These are phyloP conservation scores for Ochropacha duplaris DNA, from an alignment of 2,888 invertebrate species.

Conservation along the genomic window DNA sequence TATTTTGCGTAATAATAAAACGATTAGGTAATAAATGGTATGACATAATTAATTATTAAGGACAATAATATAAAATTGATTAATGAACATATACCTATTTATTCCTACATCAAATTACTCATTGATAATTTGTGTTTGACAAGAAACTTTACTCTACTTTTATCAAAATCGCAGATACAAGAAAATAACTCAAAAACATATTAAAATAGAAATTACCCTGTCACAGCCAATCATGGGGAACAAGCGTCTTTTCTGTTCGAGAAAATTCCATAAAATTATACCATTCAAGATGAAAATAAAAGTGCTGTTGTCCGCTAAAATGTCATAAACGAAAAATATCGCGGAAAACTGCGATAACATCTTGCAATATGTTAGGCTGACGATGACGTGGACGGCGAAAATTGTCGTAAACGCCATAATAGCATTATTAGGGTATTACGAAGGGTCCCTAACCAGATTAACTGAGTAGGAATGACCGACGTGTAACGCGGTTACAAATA, in stretches of 20 bases:
- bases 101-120: background rate
- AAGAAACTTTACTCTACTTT: no score
- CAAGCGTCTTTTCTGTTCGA: slow-evolving; percentile 9
- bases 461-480: slow-evolving; percentile 35
- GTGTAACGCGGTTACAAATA: slow-evolving; percentile 15
- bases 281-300: slow-evolving; percentile 44
- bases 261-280: slow-evolving; percentile 31
- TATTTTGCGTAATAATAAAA: background rate
- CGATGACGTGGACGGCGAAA: slow-evolving; percentile 35
- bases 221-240: background rate
- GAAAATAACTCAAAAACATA: no score
- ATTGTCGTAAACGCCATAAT: slow-evolving; percentile 48
- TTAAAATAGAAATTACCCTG: background rate
- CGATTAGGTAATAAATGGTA: background rate
- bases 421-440: slow-evolving; percentile 39
- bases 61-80: background rate
- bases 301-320: slow-evolving; percentile 36
- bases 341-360: slow-evolving; percentile 38
- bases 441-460: slow-evolving; percentile 51
- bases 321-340: slow-evolving; percentile 48
- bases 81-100: background rate
- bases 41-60: background rate
- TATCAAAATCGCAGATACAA: no score
- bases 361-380: slow-evolving; percentile 49
- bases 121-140: background rate